These are phyloP conservation scores for Andrena praecox DNA, from an alignment of 2,888 invertebrate genomes.

Conservation along the genomic window DNA sequence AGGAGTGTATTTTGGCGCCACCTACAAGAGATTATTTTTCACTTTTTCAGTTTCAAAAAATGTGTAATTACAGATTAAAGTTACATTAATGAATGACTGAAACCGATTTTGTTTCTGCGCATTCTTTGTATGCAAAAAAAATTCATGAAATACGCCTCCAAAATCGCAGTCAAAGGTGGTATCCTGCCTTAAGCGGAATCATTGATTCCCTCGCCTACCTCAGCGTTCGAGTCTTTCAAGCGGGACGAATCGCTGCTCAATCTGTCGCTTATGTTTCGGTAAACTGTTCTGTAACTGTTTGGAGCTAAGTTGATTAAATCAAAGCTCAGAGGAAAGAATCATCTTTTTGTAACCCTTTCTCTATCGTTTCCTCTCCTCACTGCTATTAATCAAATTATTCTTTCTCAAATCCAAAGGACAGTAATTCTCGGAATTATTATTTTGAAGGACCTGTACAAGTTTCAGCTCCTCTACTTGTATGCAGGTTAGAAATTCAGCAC, in stretches of 20 bases:
- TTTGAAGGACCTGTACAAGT: background rate
- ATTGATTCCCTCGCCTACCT: constrained; percentile 65
- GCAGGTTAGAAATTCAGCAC: background rate
- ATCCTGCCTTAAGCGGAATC: constrained; percentile 61
- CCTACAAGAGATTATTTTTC: too few relatives aligned
- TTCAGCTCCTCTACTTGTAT: background rate
- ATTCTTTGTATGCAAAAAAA: too few relatives aligned
- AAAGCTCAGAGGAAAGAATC: background rate
- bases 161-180: too few relatives aligned
- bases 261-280: constrained; percentile 15
- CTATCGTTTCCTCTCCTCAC: background rate
- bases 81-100: too few relatives aligned
- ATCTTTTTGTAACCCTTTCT: background rate
- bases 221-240: constrained; percentile 25
- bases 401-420: background rate
- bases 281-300: background rate
- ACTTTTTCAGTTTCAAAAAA: too few relatives aligned
- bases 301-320: background rate
- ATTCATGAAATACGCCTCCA: too few relatives aligned
- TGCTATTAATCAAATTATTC: background rate
- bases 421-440: background rate
- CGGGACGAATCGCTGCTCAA: constrained; percentile 33
- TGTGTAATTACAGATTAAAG: too few relatives aligned
- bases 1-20: too few relatives aligned
- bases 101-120: too few relatives aligned